Conservation (phyloP, 2,113 vertebrate species). For the Proterorhinus semilunaris region DNA sequence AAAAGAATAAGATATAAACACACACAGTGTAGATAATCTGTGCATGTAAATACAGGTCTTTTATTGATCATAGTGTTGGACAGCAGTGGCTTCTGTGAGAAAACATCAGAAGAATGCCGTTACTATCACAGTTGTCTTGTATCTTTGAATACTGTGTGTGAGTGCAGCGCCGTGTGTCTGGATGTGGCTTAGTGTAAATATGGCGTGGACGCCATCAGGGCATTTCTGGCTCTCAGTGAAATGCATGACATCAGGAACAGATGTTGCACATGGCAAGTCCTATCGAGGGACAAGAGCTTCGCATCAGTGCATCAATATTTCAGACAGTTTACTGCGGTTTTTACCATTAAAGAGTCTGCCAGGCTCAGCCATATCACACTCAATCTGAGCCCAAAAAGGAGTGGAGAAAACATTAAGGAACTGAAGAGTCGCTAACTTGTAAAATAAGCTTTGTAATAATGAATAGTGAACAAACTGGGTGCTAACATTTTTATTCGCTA, state of each 20-base stretch:
- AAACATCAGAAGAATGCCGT: slow-evolving; percentile 66
- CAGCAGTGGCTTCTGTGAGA: slow-evolving; percentile 54
- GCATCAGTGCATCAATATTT: slow-evolving; percentile 75
- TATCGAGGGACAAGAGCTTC: slow-evolving; percentile 69
- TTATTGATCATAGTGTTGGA: slow-evolving; percentile 62
- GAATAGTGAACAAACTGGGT: too few relatives aligned
- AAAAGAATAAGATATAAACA: not conserved
- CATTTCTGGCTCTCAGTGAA: slow-evolving; percentile 64
- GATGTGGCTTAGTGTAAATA: slow-evolving; percentile 45
- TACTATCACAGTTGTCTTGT: slow-evolving; percentile 46
- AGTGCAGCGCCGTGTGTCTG: slow-evolving; percentile 34
- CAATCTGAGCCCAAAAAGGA: slow-evolving; percentile 54
- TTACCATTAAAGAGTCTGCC: slow-evolving; percentile 60
- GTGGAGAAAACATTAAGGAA: slow-evolving; percentile 1
- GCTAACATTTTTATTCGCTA: too few relatives aligned
- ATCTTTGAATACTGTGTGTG: slow-evolving; percentile 58
- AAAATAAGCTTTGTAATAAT: not conserved
- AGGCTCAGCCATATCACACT: slow-evolving; percentile 48
- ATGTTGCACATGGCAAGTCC: slow-evolving; percentile 72
- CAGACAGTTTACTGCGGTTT: slow-evolving; percentile 69
- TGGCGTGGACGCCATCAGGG: slow-evolving; percentile 56
- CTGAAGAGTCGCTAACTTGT: slow-evolving; percentile 36
- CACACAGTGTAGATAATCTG: not conserved
- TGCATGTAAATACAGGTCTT: slow-evolving; percentile 45
- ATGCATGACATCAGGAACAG: slow-evolving; percentile 73